phyloP scores from a whole-genome alignment of 2,888 invertebrate species.

The Coleophora deauratella region DNA sequence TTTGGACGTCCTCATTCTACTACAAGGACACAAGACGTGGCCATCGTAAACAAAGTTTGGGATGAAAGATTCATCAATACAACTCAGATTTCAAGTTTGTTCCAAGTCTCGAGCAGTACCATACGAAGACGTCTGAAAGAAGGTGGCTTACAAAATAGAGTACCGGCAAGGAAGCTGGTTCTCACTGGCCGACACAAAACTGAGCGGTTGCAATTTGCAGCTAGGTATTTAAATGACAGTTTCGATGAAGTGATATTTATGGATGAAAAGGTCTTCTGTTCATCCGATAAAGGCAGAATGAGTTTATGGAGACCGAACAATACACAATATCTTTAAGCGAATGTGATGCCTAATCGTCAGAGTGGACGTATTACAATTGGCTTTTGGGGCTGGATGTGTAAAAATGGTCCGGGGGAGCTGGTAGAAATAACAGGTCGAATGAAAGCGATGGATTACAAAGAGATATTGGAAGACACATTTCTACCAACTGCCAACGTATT shows the following conservation, averaged over 20 bases:
- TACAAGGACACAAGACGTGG: too few relatives aligned
- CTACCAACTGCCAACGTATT: slow-evolving; percentile 3
- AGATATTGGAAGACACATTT: slow-evolving; percentile 8
- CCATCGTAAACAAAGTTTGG: too few relatives aligned
- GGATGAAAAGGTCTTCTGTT: slow-evolving; percentile 4
- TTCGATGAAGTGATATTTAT: slow-evolving; percentile 5
- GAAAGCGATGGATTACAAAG: slow-evolving; percentile 4
- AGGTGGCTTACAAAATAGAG: too few relatives aligned
- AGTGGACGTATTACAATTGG: too few relatives aligned
- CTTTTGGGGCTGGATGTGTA: neutral
- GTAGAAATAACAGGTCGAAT: slow-evolving; percentile 9
- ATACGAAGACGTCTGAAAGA: too few relatives aligned
- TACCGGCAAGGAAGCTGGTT: too few relatives aligned
- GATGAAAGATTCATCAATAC: too few relatives aligned
- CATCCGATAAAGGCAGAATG: slow-evolving; percentile 2
- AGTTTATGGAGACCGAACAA: slow-evolving; percentile 4
- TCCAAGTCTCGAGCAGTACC: too few relatives aligned
- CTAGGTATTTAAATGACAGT: neutral
- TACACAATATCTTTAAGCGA: neutral
- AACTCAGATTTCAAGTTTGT: too few relatives aligned
- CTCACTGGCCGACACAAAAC: neutral
- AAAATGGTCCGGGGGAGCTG: slow-evolving; percentile 3
- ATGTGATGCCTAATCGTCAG: neutral
- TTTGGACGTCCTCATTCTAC: too few relatives aligned
- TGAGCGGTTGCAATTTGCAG: neutral